Evolutionary conservation across 2,113 vertebrate genomes (phyloP), one percentile per base, ranked within the genome.

Genomic region (Bungarus multicinctus): DNA sequence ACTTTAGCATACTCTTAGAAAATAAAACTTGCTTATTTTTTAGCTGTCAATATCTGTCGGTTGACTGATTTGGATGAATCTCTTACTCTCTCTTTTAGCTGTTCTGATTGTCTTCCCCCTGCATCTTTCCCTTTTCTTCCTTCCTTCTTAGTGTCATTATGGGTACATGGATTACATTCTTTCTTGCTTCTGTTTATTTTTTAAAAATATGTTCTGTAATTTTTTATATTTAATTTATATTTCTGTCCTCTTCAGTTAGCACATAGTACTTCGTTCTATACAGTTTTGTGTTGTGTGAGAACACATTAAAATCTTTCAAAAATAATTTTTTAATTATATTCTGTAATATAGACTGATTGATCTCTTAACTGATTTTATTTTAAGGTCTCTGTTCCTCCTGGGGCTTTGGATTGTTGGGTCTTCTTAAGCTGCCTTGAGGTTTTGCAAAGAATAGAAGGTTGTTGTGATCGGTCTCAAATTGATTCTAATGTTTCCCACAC

Each of bases 381-480:
- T 88, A 92, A 99, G 99, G 99, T 99, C 34, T 98, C 98, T 0
- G 98, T 99, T 43, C 97, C 99, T 7, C 98, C 98, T 0, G 99
- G 99, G 7, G 99, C 99, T 1, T 97, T 99, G 96, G 99, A 99
- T 97, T 99, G 99, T 95, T 99, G 99, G 99, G 99, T 99, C 58
- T 99, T 99, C 92, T 97, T 99, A 96, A 99, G 99, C 96, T 99
- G 99, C 91, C 95, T 99, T 97, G 99, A 99, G 97, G 99, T 99
- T 94, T 96, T 99, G 91, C 99, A 99, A 97, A 98, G 99, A 95
- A 99, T 99, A 88, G 99, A 99, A 95, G 98, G 99, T 90, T 99
- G 99, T 95, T 99, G 99, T 74, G 99, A 99, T 88, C 98, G 97
- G 58, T 97, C 97, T 4, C 99, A 99, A 93, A 97, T 99, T 39